These are phyloP conservation scores for Drosophila eugracilis DNA, from an alignment of 1,140 invertebrate species.

Conservation along the genomic window DNA sequence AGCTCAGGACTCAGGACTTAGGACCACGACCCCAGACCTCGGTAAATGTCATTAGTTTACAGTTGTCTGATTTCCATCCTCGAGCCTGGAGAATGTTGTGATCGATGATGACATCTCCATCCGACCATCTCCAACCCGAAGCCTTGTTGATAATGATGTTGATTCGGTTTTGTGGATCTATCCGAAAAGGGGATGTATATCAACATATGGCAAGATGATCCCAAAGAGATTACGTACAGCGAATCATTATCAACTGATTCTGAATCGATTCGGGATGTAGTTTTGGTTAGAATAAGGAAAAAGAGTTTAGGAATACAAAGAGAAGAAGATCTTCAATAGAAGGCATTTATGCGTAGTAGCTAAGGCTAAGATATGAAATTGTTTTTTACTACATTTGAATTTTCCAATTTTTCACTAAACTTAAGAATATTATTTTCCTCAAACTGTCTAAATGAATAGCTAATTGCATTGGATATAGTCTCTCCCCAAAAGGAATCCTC, in stretches of 20 bases:
- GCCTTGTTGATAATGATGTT: slow-evolving; percentile 38
- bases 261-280: neutral
- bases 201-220: slow-evolving; percentile 24
- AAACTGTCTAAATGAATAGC: slow-evolving; percentile 1
- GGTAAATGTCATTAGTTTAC: slow-evolving; percentile 70
- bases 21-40: neutral
- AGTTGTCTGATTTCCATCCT: slow-evolving; percentile 78
- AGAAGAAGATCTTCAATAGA: neutral
- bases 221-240: neutral
- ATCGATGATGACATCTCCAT: slow-evolving; percentile 74
- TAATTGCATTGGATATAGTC: slow-evolving; percentile 26
- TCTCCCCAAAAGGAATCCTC: no score
- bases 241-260: neutral
- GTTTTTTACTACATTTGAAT: no score
- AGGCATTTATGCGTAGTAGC: no score
- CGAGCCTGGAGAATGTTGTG: slow-evolving; percentile 48
- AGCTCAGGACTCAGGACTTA: neutral
- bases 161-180: slow-evolving; percentile 18
- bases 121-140: slow-evolving; percentile 5
- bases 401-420: neutral
- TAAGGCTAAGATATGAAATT: no score
- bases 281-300: neutral
- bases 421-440: neutral
- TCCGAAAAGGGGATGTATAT: neutral
- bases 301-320: no score